phyloP scores from a whole-genome alignment of 2,113 vertebrate species.

The Notechis scutatus region DNA sequence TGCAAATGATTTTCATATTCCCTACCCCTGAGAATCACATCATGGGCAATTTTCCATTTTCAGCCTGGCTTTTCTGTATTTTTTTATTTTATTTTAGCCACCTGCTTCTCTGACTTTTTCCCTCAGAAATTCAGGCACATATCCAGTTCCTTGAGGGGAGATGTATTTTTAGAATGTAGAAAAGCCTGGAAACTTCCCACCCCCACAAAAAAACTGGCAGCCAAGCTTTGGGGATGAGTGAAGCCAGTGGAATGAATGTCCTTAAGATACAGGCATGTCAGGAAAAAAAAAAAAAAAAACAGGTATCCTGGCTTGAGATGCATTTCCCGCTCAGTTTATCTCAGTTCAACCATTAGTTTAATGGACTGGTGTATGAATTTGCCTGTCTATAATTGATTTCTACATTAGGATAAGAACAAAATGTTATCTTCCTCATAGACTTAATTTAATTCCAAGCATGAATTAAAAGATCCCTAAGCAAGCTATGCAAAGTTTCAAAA shows the following conservation, averaged over 20 bases:
- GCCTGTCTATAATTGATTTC: neutral
- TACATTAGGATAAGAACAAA: neutral
- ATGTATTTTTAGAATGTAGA: constrained; percentile 8
- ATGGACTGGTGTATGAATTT: neutral
- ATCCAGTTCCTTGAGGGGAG: neutral
- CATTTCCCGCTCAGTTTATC: neutral
- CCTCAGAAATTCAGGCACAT: neutral
- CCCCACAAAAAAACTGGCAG: neutral
- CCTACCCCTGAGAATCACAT: neutral
- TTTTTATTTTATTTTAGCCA: neutral
- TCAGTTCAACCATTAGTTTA: neutral
- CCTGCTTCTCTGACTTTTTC: neutral
- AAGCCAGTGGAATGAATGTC: neutral
- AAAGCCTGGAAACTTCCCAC: constrained; percentile 5
- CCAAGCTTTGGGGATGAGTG: neutral
- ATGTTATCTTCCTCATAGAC: neutral
- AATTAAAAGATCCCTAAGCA: neutral
- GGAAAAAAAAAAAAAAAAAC: neutral
- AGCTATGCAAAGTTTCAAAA: neutral
- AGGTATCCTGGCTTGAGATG: neutral
- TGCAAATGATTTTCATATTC: neutral
- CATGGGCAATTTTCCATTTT: neutral
- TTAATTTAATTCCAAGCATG: neutral
- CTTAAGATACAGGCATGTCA: neutral
- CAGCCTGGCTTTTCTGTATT: neutral